Evolutionary conservation across 2,797 vertebrate species (phyloP).

Genomic region (Ceryle rudis): DNA sequence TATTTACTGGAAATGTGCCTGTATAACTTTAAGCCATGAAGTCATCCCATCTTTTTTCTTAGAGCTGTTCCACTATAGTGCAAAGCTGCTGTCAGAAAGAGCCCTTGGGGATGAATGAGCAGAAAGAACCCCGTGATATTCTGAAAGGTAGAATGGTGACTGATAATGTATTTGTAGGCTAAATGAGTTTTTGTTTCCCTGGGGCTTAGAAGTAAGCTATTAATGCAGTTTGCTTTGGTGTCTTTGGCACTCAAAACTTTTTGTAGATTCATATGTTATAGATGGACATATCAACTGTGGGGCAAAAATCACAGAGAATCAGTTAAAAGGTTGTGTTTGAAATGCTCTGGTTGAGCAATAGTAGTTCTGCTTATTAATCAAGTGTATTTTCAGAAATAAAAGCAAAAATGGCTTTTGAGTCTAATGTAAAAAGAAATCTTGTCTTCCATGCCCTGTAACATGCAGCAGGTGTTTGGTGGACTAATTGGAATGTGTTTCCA

Average conservation of each 20-base stretch:
- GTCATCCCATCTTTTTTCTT: not conserved
- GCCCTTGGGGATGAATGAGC: not conserved
- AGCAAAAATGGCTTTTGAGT: not conserved
- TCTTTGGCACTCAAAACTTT: not conserved
- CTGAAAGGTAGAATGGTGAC: not conserved
- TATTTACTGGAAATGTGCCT: not conserved
- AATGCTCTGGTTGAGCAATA: not conserved
- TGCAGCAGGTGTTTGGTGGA: not conserved
- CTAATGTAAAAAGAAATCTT: not conserved
- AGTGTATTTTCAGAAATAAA: not conserved
- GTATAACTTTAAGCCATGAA: not conserved
- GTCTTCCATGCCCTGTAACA: not conserved
- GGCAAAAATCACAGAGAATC: not conserved
- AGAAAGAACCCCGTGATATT: not conserved
- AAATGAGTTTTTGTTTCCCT: constrained; percentile 13
- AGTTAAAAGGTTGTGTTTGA: not conserved
- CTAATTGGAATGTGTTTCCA: not conserved
- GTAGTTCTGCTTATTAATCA: not conserved
- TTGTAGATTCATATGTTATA: not conserved
- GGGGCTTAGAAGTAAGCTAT: not conserved
- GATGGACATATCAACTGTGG: not conserved
- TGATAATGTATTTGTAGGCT: not conserved
- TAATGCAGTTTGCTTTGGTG: constrained; percentile 5
- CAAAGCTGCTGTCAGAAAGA: not conserved
- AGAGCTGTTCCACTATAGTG: not conserved